Percentiles rank a stretch among this genome's conserved stretches.
Conservation (phyloP, 2,113 vertebrate species). For the Casuarius casuarius region DNA sequence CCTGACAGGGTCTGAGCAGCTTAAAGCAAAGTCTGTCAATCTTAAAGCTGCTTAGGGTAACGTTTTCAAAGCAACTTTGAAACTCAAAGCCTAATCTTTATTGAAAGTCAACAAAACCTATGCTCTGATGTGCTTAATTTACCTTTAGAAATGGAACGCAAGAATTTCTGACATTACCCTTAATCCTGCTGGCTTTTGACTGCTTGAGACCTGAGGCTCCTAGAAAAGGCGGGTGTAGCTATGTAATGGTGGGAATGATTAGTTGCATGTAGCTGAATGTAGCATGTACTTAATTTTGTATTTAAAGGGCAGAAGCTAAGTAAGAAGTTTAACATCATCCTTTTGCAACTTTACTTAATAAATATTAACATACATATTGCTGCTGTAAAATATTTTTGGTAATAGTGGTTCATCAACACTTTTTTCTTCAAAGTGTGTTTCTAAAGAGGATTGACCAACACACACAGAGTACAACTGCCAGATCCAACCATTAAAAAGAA, state of each 20-base stretch:
- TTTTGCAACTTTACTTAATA: neutral
- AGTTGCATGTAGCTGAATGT: neutral
- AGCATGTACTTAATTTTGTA: neutral
- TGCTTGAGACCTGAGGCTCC: fast-evolving
- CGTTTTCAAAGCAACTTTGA: neutral
- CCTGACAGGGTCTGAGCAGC: neutral
- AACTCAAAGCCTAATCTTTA: conserved; percentile 35
- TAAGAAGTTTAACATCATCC: neutral
- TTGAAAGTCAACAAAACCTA: conserved; percentile 33
- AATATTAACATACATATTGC: neutral
- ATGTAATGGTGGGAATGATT: neutral
- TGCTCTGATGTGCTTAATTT: conserved; percentile 22
- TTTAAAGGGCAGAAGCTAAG: neutral
- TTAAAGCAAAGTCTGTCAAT: conserved; percentile 51
- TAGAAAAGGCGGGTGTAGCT: too few relatives aligned
- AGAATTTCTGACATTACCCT: neutral
- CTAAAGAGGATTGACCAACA: neutral
- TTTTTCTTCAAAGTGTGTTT: neutral
- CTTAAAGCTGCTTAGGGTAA: conserved; percentile 29
- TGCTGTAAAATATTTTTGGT: neutral
- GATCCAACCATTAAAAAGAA: neutral
- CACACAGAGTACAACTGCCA: neutral
- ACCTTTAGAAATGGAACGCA: neutral
- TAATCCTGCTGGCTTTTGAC: neutral
- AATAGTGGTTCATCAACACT: neutral